These are phyloP conservation scores for Telmatochromis brachygnathus DNA, from an alignment of 2,113 vertebrate species.

Conservation along the genomic window DNA sequence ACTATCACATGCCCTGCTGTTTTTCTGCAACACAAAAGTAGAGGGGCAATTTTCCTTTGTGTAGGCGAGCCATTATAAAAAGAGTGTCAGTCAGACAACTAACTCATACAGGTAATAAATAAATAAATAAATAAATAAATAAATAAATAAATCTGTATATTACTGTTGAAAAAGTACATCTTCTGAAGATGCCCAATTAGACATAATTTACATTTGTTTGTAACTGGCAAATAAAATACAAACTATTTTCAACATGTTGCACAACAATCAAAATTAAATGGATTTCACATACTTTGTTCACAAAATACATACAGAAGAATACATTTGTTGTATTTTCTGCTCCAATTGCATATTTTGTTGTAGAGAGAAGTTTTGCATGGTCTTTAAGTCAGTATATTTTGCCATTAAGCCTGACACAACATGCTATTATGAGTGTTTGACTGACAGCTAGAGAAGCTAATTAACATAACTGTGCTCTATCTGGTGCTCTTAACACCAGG, in stretches of 20 bases:
- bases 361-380: not conserved
- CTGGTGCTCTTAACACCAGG: slow-evolving; percentile 7
- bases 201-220: not conserved
- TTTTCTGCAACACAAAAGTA: slow-evolving; percentile 16
- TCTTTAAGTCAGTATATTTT: not conserved
- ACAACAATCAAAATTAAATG: not conserved
- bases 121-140: not conserved
- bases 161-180: not conserved
- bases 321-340: not conserved
- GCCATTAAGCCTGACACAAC: not conserved
- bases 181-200: not conserved
- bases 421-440: slow-evolving; percentile 18
- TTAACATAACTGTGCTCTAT: slow-evolving; percentile 44
- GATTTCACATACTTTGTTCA: not conserved
- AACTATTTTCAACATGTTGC: not conserved
- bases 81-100: not conserved
- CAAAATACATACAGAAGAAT: not conserved
- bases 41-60: slow-evolving; percentile 21
- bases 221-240: not conserved
- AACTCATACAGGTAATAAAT: not conserved
- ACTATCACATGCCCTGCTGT: not conserved
- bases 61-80: not conserved
- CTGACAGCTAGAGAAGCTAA: slow-evolving; percentile 31
- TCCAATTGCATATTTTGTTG: not conserved
- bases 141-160: not conserved